These are phyloP conservation scores for Aplidium turbinatum DNA, from an alignment of 23 tunicate genomes.

Conservation along the genomic window DNA sequence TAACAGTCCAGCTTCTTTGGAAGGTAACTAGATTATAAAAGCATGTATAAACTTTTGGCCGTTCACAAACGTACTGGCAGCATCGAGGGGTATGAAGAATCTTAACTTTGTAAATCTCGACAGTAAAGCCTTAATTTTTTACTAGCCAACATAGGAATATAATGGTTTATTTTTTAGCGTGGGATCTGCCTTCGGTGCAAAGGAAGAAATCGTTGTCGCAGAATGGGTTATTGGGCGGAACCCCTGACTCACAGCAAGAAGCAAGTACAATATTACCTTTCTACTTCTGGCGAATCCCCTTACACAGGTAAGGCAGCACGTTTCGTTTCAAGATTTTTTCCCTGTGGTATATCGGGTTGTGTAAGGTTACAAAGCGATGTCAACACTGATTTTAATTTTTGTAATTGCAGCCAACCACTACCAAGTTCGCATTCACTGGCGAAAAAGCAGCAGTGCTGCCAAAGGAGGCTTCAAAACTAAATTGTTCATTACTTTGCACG, in stretches of 20 bases:
- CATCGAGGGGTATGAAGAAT: too few species aligned
- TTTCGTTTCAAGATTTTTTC: too few species aligned
- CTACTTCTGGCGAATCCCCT: constrained; percentile 63
- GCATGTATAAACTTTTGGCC: too few species aligned
- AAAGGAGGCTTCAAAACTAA: constrained; percentile 62
- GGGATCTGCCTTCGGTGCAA: constrained; percentile 82
- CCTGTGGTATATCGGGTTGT: neutral
- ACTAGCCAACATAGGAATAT: too few species aligned
- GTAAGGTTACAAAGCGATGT: neutral
- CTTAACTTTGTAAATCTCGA: too few species aligned
- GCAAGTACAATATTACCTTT: constrained; percentile 68
- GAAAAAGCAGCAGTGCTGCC: constrained; percentile 42
- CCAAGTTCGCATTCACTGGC: constrained; percentile 93
- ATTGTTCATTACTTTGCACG: constrained; percentile 70
- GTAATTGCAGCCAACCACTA: constrained; percentile 70
- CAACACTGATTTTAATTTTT: too few species aligned
- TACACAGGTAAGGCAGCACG: constrained; percentile 88
- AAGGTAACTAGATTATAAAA: too few species aligned
- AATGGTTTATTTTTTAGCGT: constrained; percentile 40
- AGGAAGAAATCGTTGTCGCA: constrained; percentile 52
- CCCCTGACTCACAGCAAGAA: constrained; percentile 58
- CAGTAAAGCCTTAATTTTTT: too few species aligned
- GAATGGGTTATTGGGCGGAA: constrained; percentile 91
- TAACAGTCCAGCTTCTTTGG: neutral
- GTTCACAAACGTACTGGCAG: too few species aligned